Evolutionary conservation across 2,113 vertebrate genomes (phyloP).

Genomic region (Neolamprologus variostigma): DNA sequence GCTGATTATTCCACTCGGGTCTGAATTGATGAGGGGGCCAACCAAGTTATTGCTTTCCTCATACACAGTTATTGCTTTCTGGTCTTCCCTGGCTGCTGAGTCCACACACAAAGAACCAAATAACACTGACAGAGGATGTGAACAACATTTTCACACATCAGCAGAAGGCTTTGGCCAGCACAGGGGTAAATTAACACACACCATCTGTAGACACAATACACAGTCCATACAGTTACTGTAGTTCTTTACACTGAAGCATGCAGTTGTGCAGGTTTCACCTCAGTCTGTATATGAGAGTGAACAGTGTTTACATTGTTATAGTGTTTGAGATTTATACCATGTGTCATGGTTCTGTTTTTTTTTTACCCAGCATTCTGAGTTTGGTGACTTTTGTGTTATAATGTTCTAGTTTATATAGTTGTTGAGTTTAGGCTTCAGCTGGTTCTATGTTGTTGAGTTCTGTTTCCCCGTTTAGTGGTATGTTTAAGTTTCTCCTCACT

Average conservation of each 20-base stretch:
- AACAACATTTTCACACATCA: slow-evolving; percentile 11
- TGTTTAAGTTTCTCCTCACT: neutral
- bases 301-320: neutral
- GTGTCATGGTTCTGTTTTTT: accelerated
- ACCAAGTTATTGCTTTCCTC: slow-evolving; percentile 65
- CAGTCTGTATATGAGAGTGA: neutral
- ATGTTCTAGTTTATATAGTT: neutral
- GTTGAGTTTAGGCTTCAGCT: neutral
- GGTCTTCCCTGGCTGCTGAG: neutral
- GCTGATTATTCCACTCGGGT: slow-evolving; percentile 65
- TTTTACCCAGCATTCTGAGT: neutral
- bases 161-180: slow-evolving; percentile 19
- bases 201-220: neutral
- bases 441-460: neutral
- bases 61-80: slow-evolving; percentile 59
- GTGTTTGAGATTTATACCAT: neutral
- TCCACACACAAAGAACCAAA: neutral
- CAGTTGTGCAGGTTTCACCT: neutral
- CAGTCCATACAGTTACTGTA: neutral
- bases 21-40: slow-evolving; percentile 66
- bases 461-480: neutral
- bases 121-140: neutral
- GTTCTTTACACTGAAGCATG: neutral
- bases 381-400: neutral
- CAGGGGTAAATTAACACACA: neutral